Evolutionary conservation across 1,140 invertebrate genomes (phyloP), one percentile per base, ranked within the genome.

Genomic region (Drosophila mauritiana): DNA sequence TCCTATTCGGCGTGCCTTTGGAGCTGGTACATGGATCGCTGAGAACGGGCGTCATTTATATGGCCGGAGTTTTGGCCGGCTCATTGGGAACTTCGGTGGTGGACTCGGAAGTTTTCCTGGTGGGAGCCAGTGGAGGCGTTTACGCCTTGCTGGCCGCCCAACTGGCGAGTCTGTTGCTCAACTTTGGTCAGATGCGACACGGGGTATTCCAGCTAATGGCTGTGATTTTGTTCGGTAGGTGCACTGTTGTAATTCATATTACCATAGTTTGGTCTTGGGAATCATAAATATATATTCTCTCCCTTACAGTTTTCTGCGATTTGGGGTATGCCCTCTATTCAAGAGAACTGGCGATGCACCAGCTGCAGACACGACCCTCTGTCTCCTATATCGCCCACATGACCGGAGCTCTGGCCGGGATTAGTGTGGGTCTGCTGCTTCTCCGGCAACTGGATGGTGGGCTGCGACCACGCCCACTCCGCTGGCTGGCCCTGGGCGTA

Each of bases 131-230:
- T 53, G 98, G 98, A 17, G 98, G 96, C 12, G 97, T 98, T 58
- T 99, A 99, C 92, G 98, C 98, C 15, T 94, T 99, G 15, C 93
- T 99, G 10, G 97, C 98, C 4, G 98, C 98, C 57, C 98, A 99
- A 93, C 94, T 99, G 77, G 97, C 98, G 62, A 98, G 98, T 92
- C 96, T 98, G 17, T 93, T 98, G 61, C 94, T 99, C 78, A 99
- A 99, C 93, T 98, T 98, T 93, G 97, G 98, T 86, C 97, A 98
- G 89, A 98, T 99, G 97, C 97, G 98, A 84, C 97, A 98, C 89
- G 97, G 97, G 31, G 95, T 98, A 55, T 94, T 98, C 64, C 94
- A 97, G 80, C 94, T 99, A 56, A 95, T 98, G 80, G 97, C 97
- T 49, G 96, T 98, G 74, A 95, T 99, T 79, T 95, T 98, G 48